Percentiles rank a stretch among this genome's conserved stretches.
Evolutionary conservation across 2,888 invertebrate species (phyloP).

Genomic region (Amblyjoppa fuscipennis): DNA sequence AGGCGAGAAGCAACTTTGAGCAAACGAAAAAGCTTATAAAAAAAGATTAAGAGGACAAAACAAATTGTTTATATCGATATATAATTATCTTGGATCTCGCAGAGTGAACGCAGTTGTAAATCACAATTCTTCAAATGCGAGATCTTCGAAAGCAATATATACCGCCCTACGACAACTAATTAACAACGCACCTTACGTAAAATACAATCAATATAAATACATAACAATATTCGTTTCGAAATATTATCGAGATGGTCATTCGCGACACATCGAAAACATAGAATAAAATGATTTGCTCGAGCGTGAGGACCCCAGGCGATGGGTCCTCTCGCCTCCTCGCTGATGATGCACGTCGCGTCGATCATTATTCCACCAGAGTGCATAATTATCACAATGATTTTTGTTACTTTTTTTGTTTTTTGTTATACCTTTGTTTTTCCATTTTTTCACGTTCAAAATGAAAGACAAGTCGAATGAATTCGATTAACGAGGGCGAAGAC

Average conservation of each 20-base stretch:
- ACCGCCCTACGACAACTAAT: conserved; percentile 75
- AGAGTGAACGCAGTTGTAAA: background rate
- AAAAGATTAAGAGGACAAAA: conserved; percentile 40
- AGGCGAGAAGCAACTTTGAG: conserved; percentile 60
- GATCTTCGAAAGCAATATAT: conserved; percentile 48
- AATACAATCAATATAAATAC: conserved; percentile 77
- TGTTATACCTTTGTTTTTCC: conserved; percentile 34
- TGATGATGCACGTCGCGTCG: conserved; percentile 52
- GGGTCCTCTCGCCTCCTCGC: conserved; percentile 20
- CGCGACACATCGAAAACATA: conserved; percentile 45
- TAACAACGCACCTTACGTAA: conserved; percentile 76
- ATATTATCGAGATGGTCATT: conserved; percentile 51
- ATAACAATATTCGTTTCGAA: conserved; percentile 74
- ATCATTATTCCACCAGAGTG: conserved; percentile 61
- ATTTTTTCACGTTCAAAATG: conserved; percentile 36
- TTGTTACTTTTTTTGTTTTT: conserved; percentile 47
- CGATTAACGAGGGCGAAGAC: conserved; percentile 55
- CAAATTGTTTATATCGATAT: conserved; percentile 38
- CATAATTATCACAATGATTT: conserved; percentile 71
- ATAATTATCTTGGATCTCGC: background rate
- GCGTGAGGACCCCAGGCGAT: conserved; percentile 18
- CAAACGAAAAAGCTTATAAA: conserved; percentile 56
- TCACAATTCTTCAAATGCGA: background rate
- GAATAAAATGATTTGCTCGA: conserved; percentile 29
- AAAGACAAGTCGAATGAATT: conserved; percentile 23